phyloP scores from a whole-genome alignment of 1,140 invertebrate genomes.

The Myzus persicae region DNA sequence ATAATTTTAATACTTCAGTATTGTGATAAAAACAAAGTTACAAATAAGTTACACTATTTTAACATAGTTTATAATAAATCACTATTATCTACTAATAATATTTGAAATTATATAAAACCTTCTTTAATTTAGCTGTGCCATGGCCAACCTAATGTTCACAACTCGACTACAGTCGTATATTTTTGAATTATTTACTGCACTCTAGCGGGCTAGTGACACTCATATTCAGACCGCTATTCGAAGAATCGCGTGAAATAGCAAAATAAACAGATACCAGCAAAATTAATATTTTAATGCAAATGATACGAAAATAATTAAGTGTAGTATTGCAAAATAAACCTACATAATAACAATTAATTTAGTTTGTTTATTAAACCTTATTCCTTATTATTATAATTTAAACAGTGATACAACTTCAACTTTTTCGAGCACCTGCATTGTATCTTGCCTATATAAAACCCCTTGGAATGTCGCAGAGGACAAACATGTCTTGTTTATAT shows the following conservation, averaged over 20 bases:
- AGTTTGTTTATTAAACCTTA: no score
- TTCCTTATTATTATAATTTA: no score
- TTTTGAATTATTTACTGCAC: neutral
- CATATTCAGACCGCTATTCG: neutral
- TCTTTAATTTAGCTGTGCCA: no score
- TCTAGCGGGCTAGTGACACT: neutral
- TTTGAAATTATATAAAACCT: neutral
- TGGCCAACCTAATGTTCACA: neutral
- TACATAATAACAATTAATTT: neutral
- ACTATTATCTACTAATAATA: neutral
- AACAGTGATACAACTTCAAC: no score
- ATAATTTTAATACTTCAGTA: no score
- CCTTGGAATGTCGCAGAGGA: neutral
- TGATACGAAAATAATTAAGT: neutral
- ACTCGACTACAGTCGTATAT: neutral
- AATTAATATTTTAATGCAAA: neutral
- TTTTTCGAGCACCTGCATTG: no score
- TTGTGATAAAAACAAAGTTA: no score
- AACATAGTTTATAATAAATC: no score
- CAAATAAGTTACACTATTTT: no score
- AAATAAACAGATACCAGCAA: neutral
- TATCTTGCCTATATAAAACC: neutral
- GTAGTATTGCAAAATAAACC: neutral
- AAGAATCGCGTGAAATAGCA: neutral
- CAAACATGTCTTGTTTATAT: neutral